Evolutionary conservation across 2,113 vertebrate species (phyloP).

Genomic region (Tenebrosternarchus preto): DNA sequence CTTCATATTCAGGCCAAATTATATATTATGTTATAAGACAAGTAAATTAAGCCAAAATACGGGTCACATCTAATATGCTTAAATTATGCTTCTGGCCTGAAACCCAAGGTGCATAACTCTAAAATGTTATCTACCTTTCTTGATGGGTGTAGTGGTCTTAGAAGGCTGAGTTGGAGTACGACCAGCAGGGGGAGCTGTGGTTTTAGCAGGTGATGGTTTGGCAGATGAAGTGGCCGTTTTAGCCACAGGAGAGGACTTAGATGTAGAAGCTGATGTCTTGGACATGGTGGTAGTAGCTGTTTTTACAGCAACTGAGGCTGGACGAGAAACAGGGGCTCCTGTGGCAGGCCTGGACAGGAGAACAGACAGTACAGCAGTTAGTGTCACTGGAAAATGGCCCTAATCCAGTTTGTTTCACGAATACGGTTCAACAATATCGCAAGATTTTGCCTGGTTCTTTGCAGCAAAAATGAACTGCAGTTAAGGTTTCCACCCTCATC

Average conservation of each 20-base stretch:
- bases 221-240: conserved; percentile 41
- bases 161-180: conserved; percentile 63
- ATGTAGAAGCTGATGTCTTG: conserved; percentile 34
- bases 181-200: conserved; percentile 72
- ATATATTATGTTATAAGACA: not conserved
- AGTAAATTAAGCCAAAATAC: not conserved
- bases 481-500: conserved; percentile 13
- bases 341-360: conserved; percentile 61
- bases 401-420: too few species aligned
- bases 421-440: not conserved
- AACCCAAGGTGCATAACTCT: not conserved
- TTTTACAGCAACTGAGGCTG: conserved; percentile 61
- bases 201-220: conserved; percentile 68
- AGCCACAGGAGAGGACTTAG: conserved; percentile 60
- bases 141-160: conserved; percentile 66
- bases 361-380: conserved; percentile 14
- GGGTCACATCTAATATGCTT: not conserved
- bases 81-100: not conserved
- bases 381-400: not conserved
- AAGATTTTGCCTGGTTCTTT: not conserved
- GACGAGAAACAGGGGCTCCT: conserved; percentile 61
- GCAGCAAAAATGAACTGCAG: not conserved
- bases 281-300: conserved; percentile 57
- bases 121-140: conserved; percentile 68
- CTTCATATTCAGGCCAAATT: not conserved